Conservation (phyloP, 2,113 vertebrate species). For the Orthonyx spaldingii region DNA sequence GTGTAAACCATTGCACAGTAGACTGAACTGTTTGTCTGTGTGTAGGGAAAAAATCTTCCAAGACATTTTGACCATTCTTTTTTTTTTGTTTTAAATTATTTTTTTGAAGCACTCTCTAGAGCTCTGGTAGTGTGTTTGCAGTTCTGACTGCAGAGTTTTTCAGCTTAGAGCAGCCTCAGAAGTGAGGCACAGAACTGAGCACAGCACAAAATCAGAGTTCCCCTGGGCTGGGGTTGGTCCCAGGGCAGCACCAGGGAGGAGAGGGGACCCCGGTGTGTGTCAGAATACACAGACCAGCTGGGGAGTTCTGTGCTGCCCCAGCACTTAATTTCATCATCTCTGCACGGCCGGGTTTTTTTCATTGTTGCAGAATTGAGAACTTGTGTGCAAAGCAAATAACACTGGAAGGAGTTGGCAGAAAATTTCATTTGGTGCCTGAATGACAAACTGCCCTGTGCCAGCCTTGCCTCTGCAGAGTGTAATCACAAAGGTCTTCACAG, state of each 20-base stretch:
- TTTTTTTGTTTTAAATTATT: neutral
- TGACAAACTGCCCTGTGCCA: neutral
- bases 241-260: neutral
- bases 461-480: neutral
- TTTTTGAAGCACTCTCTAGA: neutral
- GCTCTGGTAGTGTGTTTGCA: neutral
- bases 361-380: neutral
- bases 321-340: neutral
- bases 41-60: neutral
- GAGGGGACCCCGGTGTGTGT: neutral
- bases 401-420: neutral
- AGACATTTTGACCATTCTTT: neutral
- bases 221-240: accelerated
- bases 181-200: neutral
- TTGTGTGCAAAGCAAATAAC: neutral
- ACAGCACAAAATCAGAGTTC: neutral
- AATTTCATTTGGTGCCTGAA: neutral
- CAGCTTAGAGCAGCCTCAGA: neutral
- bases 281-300: neutral
- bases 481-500: neutral
- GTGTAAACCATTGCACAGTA: neutral
- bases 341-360: neutral
- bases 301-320: neutral
- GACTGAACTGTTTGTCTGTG: neutral
- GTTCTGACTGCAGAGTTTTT: neutral